A percentile compares a stretch with the other conserved stretches of the same genome.
Evolutionary conservation across 2,888 invertebrate species (phyloP).

Genomic region (Lymantria dispar): DNA sequence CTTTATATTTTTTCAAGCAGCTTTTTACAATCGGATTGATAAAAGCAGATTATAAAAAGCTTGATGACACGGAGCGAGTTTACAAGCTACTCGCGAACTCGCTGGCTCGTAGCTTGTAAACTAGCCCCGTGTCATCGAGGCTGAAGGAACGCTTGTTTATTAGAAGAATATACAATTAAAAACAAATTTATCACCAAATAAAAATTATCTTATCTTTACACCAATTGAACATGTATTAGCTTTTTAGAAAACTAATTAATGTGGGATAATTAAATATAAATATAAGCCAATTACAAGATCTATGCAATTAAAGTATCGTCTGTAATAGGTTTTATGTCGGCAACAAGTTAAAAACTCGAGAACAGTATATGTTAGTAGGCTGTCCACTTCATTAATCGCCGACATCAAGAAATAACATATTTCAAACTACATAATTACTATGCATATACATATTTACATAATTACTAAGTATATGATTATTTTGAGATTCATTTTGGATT

Average conservation of each 20-base stretch:
- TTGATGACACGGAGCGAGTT: no score
- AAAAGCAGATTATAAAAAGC: no score
- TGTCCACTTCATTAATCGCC: constrained; percentile 37
- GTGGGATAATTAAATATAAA: constrained; percentile 46
- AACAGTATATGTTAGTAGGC: constrained; percentile 10
- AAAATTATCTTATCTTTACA: constrained; percentile 28
- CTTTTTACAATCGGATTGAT: no score
- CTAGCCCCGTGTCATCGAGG: no score
- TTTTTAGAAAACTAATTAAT: constrained; percentile 39
- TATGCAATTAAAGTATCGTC: constrained; percentile 36
- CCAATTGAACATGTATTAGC: constrained; percentile 32
- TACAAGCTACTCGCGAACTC: no score
- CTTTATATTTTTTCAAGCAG: no score
- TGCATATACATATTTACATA: no score
- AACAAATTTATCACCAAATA: constrained; percentile 26
- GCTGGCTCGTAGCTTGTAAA: no score
- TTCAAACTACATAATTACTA: constrained; percentile 38
- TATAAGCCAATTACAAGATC: constrained; percentile 50
- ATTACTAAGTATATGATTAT: constrained; percentile 27
- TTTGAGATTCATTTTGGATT: constrained; percentile 12
- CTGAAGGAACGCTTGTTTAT: background rate
- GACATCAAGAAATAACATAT: constrained; percentile 38
- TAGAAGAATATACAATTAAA: constrained; percentile 5
- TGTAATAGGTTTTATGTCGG: constrained; percentile 16
- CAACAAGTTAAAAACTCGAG: constrained; percentile 29